Percentiles rank a stretch among this genome's conserved stretches.
phyloP scores from a whole-genome alignment of 2,888 invertebrate species.

The Acanthococcus lagerstroemiae region DNA sequence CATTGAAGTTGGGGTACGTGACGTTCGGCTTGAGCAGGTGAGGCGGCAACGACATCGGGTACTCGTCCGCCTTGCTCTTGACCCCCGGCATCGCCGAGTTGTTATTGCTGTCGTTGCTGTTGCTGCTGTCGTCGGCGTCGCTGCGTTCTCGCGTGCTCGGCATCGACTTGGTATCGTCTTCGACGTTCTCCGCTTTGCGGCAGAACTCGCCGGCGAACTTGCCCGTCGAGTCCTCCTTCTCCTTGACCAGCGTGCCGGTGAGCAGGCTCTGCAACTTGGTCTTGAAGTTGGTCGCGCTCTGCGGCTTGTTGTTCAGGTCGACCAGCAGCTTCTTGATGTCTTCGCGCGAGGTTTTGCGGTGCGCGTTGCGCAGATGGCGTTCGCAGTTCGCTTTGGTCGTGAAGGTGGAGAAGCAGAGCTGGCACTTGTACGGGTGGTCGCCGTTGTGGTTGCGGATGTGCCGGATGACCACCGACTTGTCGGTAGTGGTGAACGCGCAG shows the following conservation, averaged over 20 bases:
- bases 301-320: conserved; percentile 26
- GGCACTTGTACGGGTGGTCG: conserved; percentile 87
- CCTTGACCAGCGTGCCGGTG: neutral
- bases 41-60: neutral
- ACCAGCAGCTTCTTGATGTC: conserved; percentile 74
- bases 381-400: conserved; percentile 97
- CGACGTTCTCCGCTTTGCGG: neutral
- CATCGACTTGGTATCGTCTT: conserved; percentile 5
- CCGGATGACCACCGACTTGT: conserved; percentile 81
- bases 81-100: neutral
- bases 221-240: neutral
- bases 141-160: neutral
- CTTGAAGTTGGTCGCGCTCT: conserved; percentile 4
- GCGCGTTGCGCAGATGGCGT: conserved; percentile 82
- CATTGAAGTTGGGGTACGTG: conserved; percentile 3
- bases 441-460: conserved; percentile 93
- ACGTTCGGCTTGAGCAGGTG: conserved; percentile 3
- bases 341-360: conserved; percentile 72
- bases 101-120: conserved; percentile 21
- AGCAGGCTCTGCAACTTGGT: conserved; percentile 17
- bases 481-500: conserved; percentile 79
- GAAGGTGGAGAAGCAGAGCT: conserved; percentile 90
- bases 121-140: conserved; percentile 11
- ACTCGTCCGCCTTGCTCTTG: conserved; percentile 5
- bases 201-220: neutral